Evolutionary conservation across 1,140 invertebrate genomes (phyloP).

Genomic region (Melanaphis sacchari): DNA sequence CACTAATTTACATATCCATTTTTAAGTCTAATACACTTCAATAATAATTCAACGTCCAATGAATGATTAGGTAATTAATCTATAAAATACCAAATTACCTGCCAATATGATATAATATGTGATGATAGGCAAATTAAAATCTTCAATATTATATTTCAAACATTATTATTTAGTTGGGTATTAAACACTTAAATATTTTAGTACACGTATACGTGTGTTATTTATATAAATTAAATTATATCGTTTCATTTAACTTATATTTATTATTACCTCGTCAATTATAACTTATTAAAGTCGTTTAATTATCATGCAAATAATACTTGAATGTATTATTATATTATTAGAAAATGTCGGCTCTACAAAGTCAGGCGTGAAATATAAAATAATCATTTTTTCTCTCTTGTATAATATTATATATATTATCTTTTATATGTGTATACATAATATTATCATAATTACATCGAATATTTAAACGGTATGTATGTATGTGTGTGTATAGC

Average conservation of each 20-base stretch:
- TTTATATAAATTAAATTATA: too few species aligned
- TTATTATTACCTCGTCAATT: background rate
- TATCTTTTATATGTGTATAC: background rate
- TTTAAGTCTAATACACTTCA: background rate
- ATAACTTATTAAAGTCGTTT: background rate
- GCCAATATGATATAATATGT: background rate
- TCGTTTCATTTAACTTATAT: background rate
- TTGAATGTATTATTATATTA: background rate
- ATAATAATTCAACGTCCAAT: background rate
- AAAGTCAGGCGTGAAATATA: background rate
- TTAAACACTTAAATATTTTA: too few species aligned
- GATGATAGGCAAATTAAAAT: background rate
- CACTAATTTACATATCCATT: background rate
- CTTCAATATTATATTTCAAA: background rate
- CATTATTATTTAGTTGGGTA: background rate
- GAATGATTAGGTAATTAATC: background rate
- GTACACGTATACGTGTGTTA: background rate
- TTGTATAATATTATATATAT: background rate
- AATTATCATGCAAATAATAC: background rate
- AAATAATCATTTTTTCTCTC: background rate
- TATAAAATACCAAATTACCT: background rate
- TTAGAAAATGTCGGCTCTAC: background rate
- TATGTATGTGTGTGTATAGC: background rate
- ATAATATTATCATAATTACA: slow-evolving; percentile 1
- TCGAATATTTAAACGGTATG: background rate